These are phyloP conservation scores for Listrodromus nycthemerus DNA, from an alignment of 2,888 invertebrate species.

Conservation along the genomic window DNA sequence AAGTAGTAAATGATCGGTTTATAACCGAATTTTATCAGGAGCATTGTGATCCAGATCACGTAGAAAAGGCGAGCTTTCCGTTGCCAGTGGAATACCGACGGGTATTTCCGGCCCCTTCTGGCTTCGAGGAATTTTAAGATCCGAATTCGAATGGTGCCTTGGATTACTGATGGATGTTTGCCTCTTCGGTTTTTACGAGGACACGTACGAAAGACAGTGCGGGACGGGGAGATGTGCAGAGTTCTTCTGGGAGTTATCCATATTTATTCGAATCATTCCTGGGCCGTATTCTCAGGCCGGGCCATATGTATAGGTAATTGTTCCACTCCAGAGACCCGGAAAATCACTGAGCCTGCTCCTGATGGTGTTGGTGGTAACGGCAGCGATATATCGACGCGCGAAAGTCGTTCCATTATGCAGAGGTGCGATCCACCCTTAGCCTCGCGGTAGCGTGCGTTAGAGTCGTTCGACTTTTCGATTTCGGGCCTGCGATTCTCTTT, in stretches of 20 bases:
- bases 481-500: slow-evolving; percentile 45
- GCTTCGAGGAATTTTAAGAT: background rate
- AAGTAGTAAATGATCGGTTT: slow-evolving; percentile 5
- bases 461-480: slow-evolving; percentile 57
- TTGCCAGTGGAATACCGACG: background rate
- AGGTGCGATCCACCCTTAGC: slow-evolving; percentile 18
- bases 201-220: slow-evolving; percentile 33
- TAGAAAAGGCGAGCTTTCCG: background rate
- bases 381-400: slow-evolving; percentile 46
- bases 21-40: background rate
- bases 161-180: slow-evolving; percentile 15
- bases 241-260: slow-evolving; percentile 18
- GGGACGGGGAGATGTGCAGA: background rate
- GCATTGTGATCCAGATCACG: background rate
- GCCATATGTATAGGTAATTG: background rate
- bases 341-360: slow-evolving; percentile 39
- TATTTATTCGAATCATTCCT: slow-evolving; percentile 42
- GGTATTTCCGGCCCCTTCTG: background rate
- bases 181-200: slow-evolving; percentile 50
- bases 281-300: slow-evolving; percentile 27
- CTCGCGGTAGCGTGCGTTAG: slow-evolving; percentile 18
- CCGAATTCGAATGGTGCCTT: background rate
- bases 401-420: slow-evolving; percentile 69
- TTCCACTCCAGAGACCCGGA: slow-evolving; percentile 37
- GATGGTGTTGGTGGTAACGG: slow-evolving; percentile 52